Evolutionary conservation across 1,140 invertebrate species (phyloP).

Genomic region (Euwallacea fornicatus): DNA sequence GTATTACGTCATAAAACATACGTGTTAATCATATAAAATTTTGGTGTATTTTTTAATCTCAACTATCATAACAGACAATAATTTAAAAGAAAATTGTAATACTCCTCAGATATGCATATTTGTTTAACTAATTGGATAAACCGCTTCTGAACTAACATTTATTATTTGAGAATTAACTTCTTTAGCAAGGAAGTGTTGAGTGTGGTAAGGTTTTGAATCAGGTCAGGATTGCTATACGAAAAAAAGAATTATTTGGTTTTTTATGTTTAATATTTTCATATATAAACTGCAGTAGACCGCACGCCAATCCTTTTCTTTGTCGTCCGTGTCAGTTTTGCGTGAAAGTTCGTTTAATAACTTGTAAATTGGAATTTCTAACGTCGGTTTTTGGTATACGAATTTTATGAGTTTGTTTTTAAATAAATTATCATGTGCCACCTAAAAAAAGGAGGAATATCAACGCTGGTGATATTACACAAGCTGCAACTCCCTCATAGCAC

Average conservation of each 20-base stretch:
- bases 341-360: conserved; percentile 42
- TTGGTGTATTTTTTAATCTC: too few relatives aligned
- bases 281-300: conserved; percentile 11
- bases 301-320: not conserved
- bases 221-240: conserved; percentile 24
- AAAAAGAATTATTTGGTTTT: conserved; percentile 24
- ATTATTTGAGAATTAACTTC: not conserved
- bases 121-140: conserved; percentile 24
- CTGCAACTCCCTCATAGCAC: not conserved
- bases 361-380: conserved; percentile 32
- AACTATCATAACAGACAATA: too few relatives aligned
- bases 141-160: conserved; percentile 9
- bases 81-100: not conserved
- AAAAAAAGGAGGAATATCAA: too few relatives aligned
- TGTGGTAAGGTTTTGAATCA: conserved; percentile 30
- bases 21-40: too few relatives aligned
- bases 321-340: conserved; percentile 40
- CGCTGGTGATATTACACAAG: too few relatives aligned
- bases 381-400: conserved; percentile 40
- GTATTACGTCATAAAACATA: too few relatives aligned
- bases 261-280: conserved; percentile 20
- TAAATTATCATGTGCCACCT: too few relatives aligned
- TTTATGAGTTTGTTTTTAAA: conserved; percentile 37
- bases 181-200: conserved; percentile 23
- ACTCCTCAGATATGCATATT: not conserved